phyloP scores from a whole-genome alignment of 2,797 vertebrate species.

The Pseudomugil gertrudae region DNA sequence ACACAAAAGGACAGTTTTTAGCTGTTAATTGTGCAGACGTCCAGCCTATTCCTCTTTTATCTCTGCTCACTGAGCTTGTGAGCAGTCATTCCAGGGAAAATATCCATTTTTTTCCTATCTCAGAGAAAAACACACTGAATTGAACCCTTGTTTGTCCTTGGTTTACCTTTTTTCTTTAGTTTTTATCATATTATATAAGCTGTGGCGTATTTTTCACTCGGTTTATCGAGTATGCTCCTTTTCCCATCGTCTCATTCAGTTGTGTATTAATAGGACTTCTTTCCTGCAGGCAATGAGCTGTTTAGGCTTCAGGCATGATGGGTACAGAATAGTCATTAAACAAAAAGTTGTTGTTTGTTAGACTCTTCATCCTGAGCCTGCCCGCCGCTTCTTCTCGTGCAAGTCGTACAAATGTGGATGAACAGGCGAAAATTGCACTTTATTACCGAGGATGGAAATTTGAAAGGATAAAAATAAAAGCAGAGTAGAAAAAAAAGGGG shows the following conservation, averaged over 20 bases:
- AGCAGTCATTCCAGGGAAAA: background rate
- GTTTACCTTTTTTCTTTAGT: background rate
- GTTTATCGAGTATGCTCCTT: background rate
- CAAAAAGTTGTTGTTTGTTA: background rate
- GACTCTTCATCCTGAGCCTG: background rate
- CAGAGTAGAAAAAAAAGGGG: background rate
- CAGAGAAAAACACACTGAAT: background rate
- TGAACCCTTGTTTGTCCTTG: background rate
- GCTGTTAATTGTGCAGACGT: constrained; percentile 13
- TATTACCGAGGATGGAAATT: background rate
- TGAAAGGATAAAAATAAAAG: background rate
- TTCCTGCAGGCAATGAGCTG: background rate
- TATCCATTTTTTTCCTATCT: background rate
- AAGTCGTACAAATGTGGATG: background rate
- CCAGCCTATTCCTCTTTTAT: background rate
- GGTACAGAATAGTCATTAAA: background rate
- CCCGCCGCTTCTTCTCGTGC: background rate
- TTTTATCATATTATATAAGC: background rate
- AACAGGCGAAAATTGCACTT: background rate
- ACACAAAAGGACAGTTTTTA: constrained; percentile 7
- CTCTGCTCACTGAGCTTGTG: background rate
- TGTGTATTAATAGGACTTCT: background rate
- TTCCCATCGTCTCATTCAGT: background rate
- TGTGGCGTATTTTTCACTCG: background rate
- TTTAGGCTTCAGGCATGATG: background rate